Conservation (phyloP, 2,888 invertebrate genomes). For the Leptopilina myrica region DNA sequence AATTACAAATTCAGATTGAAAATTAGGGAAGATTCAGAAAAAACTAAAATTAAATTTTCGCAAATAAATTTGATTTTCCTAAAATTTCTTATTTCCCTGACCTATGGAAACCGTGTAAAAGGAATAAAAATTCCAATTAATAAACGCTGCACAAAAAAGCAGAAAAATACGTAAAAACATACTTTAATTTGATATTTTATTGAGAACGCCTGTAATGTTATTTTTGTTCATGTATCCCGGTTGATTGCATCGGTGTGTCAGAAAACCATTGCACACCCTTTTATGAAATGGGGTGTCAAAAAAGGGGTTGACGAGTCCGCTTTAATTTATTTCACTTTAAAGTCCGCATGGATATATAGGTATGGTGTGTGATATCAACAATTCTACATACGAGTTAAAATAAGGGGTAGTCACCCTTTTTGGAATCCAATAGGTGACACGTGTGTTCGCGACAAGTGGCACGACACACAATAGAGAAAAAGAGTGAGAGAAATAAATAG, state of each 20-base stretch:
- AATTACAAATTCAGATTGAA: too few relatives aligned
- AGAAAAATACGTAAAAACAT: background rate
- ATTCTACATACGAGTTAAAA: constrained; percentile 42
- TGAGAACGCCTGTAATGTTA: background rate
- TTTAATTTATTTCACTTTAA: constrained; percentile 74
- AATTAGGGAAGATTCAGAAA: too few relatives aligned
- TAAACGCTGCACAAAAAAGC: too few relatives aligned
- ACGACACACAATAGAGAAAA: constrained; percentile 61
- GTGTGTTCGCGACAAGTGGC: constrained; percentile 72
- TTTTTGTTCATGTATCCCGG: background rate
- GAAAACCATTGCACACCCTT: constrained; percentile 20
- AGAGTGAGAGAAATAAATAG: constrained; percentile 45
- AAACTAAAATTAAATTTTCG: too few relatives aligned
- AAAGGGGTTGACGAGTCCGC: constrained; percentile 43
- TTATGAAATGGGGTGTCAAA: constrained; percentile 25
- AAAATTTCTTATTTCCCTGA: too few relatives aligned
- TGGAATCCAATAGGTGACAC: constrained; percentile 69
- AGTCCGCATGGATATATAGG: constrained; percentile 55
- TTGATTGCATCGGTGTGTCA: constrained; percentile 17
- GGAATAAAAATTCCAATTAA: too few relatives aligned
- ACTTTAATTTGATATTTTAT: background rate
- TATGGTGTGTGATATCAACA: constrained; percentile 56
- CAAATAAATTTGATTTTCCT: too few relatives aligned
- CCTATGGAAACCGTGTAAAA: too few relatives aligned
- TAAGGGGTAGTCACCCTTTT: constrained; percentile 62